Conservation (phyloP, 2,113 vertebrate species). For the Buteo buteo region DNA sequence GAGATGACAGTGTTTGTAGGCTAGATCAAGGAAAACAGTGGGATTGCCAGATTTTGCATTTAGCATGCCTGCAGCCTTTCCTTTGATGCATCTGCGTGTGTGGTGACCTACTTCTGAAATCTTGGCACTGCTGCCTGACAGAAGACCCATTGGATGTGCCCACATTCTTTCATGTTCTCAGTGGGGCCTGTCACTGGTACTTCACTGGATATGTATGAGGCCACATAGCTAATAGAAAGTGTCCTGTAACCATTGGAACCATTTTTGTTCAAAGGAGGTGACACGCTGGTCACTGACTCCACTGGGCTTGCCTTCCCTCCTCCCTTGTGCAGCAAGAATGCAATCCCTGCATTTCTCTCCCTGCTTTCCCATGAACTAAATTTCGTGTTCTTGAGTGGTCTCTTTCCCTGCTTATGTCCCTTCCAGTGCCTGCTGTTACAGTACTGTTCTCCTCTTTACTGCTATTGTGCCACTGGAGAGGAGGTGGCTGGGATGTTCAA, state of each 20-base stretch:
- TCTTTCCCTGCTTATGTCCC: neutral
- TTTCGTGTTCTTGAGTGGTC: neutral
- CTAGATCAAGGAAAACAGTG: slow-evolving; percentile 36
- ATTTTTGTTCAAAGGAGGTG: slow-evolving; percentile 14
- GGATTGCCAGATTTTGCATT: slow-evolving; percentile 47
- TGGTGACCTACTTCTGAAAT: slow-evolving; percentile 59
- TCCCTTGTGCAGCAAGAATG: neutral
- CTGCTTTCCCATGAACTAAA: slow-evolving; percentile 26
- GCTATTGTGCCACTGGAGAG: neutral
- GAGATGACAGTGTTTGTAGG: slow-evolving; percentile 48
- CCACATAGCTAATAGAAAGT: slow-evolving; percentile 35
- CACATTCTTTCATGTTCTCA: slow-evolving; percentile 60
- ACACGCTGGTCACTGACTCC: neutral
- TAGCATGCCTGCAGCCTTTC: slow-evolving; percentile 38
- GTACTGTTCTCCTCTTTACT: neutral
- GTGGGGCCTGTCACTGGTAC: slow-evolving; percentile 31
- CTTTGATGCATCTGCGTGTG: slow-evolving; percentile 60
- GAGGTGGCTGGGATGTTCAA: neutral
- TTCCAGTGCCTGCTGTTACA: slow-evolving; percentile 6
- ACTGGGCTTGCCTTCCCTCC: neutral
- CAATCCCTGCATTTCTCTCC: neutral
- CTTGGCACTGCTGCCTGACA: slow-evolving; percentile 43
- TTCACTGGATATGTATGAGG: neutral
- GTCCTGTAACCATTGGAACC: slow-evolving; percentile 36
- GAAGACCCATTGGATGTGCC: slow-evolving; percentile 15